phyloP scores from a whole-genome alignment of 2,797 vertebrate genomes.

The Manis crassicaudata region DNA sequence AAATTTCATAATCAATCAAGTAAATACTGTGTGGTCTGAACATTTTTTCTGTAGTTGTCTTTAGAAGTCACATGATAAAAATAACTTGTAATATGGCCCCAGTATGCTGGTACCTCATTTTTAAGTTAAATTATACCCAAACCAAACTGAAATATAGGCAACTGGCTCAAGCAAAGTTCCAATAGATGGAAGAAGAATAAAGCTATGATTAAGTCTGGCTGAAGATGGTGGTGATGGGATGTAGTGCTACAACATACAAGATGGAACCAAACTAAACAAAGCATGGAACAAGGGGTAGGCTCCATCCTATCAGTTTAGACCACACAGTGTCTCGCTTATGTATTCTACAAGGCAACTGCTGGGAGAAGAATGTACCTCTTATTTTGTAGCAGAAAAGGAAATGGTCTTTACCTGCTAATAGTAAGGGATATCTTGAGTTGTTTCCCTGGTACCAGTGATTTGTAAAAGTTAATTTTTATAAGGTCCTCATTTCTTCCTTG shows the following conservation, averaged over 20 bases:
- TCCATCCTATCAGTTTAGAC: neutral
- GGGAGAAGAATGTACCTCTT: neutral
- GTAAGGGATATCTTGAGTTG: constrained; percentile 36
- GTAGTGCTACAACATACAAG: neutral
- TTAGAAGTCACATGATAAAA: constrained; percentile 16
- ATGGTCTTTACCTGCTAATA: constrained; percentile 34
- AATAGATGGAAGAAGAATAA: constrained; percentile 31
- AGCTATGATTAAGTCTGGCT: neutral
- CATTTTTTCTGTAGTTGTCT: constrained; percentile 20
- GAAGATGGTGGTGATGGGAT: neutral
- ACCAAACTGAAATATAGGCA: constrained; percentile 21
- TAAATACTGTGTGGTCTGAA: constrained; percentile 12
- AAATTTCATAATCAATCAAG: constrained; percentile 20
- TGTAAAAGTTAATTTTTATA: constrained; percentile 54
- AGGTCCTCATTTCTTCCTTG: constrained; percentile 45
- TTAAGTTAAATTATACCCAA: constrained; percentile 42
- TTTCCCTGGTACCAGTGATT: neutral
- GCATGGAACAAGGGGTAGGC: neutral
- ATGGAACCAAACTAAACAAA: neutral
- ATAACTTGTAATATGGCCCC: neutral
- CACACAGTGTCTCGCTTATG: neutral
- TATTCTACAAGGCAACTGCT: constrained; percentile 35
- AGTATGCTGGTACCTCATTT: neutral
- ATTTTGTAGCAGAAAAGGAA: constrained; percentile 56
- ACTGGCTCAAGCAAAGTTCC: neutral